These are phyloP conservation scores for Gymnoscopelus microlampas DNA, from an alignment of 2,797 vertebrate genomes.

Conservation along the genomic window DNA sequence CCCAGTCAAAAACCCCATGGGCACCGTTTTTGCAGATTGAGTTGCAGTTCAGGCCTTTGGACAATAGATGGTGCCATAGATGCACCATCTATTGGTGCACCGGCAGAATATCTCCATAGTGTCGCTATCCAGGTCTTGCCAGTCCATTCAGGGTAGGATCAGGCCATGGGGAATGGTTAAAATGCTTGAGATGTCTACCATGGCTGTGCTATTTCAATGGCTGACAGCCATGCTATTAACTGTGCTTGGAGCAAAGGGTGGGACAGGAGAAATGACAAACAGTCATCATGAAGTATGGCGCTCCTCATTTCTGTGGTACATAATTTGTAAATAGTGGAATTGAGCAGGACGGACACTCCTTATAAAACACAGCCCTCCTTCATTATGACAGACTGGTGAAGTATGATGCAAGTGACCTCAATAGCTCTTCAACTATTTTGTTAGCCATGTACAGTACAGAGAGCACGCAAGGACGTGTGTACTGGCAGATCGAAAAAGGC, in stretches of 20 bases:
- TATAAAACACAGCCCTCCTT: neutral
- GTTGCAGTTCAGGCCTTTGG: conserved; percentile 2
- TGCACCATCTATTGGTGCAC: neutral
- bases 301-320: conserved; percentile 14
- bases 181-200: conserved; percentile 38
- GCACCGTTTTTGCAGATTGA: neutral
- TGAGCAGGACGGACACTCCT: neutral
- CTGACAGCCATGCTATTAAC: conserved; percentile 6
- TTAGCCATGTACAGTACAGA: neutral
- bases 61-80: conserved; percentile 59
- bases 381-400: neutral
- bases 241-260: conserved; percentile 20
- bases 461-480: neutral
- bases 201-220: conserved; percentile 19
- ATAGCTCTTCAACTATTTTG: neutral
- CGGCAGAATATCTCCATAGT: no score
- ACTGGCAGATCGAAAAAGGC: neutral
- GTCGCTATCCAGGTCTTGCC: neutral
- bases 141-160: conserved; percentile 20
- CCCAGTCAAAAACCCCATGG: neutral
- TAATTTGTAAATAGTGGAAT: neutral
- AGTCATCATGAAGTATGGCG: conserved; percentile 6
- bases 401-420: conserved; percentile 13
- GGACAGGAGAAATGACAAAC: neutral
- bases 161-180: conserved; percentile 33